Conservation (phyloP, 2,888 invertebrate species). For the Noctua janthina region DNA sequence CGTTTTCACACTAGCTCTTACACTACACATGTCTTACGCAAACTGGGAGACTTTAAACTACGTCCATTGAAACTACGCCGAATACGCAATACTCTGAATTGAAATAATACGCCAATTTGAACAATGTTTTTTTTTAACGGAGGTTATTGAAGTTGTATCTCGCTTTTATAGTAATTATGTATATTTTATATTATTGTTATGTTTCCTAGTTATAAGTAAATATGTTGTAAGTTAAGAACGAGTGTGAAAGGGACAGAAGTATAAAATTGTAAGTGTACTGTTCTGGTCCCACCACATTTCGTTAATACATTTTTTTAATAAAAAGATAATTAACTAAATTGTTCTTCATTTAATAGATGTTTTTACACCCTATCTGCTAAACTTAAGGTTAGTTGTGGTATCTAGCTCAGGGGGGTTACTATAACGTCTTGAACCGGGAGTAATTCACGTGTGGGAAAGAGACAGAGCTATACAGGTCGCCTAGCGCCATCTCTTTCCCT, state of each 20-base stretch:
- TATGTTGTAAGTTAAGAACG: slow-evolving; percentile 27
- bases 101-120: slow-evolving; percentile 35
- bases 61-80: slow-evolving; percentile 15
- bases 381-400: neutral
- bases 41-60: slow-evolving; percentile 34
- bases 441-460: no score
- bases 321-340: slow-evolving; percentile 6
- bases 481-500: no score
- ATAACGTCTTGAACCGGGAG: no score
- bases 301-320: slow-evolving; percentile 40
- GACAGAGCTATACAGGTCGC: no score
- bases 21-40: slow-evolving; percentile 53
- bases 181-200: neutral
- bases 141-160: slow-evolving; percentile 9
- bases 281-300: slow-evolving; percentile 62
- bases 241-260: slow-evolving; percentile 47
- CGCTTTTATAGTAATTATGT: neutral
- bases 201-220: slow-evolving; percentile 34
- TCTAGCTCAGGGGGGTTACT: neutral
- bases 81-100: slow-evolving; percentile 20
- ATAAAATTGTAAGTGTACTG: slow-evolving; percentile 58
- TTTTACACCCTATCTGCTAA: neutral
- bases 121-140: neutral
- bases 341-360: neutral
- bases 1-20: slow-evolving; percentile 54